These are phyloP conservation scores for Hepsetus odoe DNA, from an alignment of 2,113 vertebrate genomes.

Conservation along the genomic window DNA sequence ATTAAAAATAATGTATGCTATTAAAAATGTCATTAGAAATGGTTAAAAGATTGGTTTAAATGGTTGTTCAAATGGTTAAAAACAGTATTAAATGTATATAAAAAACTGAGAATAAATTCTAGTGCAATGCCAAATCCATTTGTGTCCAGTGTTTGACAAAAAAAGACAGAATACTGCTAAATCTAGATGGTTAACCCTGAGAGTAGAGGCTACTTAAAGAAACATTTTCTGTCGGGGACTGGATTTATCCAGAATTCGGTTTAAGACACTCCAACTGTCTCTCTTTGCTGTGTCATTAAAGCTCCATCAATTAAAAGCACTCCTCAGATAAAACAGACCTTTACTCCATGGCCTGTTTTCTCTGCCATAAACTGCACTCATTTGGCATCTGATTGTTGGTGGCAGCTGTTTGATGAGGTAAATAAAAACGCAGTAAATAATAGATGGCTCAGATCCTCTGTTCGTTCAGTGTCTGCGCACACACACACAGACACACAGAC, in stretches of 20 bases:
- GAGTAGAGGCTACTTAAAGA: background rate
- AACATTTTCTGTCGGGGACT: background rate
- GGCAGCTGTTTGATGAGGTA: conserved; percentile 64
- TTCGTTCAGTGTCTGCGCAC: conserved; percentile 47
- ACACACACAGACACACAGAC: background rate
- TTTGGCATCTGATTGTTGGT: conserved; percentile 57
- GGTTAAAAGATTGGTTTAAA: no score
- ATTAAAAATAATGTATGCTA: background rate
- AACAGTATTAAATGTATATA: background rate
- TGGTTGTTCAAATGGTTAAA: background rate
- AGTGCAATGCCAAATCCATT: background rate
- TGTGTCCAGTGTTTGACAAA: no score
- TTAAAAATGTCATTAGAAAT: background rate
- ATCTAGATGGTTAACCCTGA: background rate
- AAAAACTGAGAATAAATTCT: background rate
- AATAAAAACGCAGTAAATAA: conserved; percentile 68
- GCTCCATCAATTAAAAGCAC: conserved; percentile 42
- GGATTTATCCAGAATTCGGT: background rate
- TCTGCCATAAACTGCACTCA: conserved; percentile 48
- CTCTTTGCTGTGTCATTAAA: conserved; percentile 37
- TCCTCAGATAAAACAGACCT: conserved; percentile 47
- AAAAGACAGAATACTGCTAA: no score
- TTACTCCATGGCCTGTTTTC: conserved; percentile 46
- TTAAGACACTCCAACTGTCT: background rate
- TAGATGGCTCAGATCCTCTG: conserved; percentile 58